Evolutionary conservation across 92 coral and sea anemone genomes (phyloP).

Genomic region (Virgularia gustaviana): DNA sequence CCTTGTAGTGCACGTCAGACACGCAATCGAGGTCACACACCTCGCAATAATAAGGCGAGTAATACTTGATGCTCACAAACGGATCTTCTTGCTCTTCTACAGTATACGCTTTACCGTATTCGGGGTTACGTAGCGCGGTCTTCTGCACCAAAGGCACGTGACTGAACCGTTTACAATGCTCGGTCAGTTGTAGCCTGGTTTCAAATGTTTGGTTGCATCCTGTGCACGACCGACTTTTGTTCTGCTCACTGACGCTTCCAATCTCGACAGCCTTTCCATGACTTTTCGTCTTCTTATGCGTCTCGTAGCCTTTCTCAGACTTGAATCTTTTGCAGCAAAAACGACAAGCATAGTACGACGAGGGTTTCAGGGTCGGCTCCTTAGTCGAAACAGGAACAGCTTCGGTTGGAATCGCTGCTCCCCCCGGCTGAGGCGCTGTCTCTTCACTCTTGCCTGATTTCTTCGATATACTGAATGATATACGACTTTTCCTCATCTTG

Average conservation of each 20-base stretch:
- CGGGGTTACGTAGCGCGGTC: slow-evolving; percentile 1
- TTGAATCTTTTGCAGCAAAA: slow-evolving; percentile 54
- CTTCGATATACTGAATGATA: slow-evolving; percentile 30
- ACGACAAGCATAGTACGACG: slow-evolving; percentile 41
- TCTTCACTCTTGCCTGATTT: slow-evolving; percentile 26
- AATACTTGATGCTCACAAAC: slow-evolving; percentile 44
- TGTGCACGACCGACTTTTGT: slow-evolving; percentile 36
- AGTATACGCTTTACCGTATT: slow-evolving; percentile 19
- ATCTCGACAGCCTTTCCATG: slow-evolving; percentile 39
- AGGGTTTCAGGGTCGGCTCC: slow-evolving; percentile 16
- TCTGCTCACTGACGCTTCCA: slow-evolving; percentile 37
- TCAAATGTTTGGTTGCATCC: slow-evolving; percentile 44
- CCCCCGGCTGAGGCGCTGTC: not conserved
- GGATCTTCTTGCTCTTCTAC: slow-evolving; percentile 39
- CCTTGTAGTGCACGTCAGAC: slow-evolving; percentile 24
- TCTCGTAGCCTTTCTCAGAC: slow-evolving; percentile 30
- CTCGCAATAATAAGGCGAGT: slow-evolving; percentile 51
- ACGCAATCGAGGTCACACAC: slow-evolving; percentile 47
- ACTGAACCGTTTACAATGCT: slow-evolving; percentile 39
- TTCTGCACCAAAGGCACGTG: slow-evolving; percentile 43
- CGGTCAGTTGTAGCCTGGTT: slow-evolving; percentile 28
- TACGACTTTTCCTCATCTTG: slow-evolving; percentile 45
- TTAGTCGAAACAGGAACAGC: slow-evolving; percentile 24
- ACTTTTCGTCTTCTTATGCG: slow-evolving; percentile 43
- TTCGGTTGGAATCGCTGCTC: no score